Evolutionary conservation across 1,140 invertebrate species (phyloP).

Genomic region (Drosophila nannoptera): DNA sequence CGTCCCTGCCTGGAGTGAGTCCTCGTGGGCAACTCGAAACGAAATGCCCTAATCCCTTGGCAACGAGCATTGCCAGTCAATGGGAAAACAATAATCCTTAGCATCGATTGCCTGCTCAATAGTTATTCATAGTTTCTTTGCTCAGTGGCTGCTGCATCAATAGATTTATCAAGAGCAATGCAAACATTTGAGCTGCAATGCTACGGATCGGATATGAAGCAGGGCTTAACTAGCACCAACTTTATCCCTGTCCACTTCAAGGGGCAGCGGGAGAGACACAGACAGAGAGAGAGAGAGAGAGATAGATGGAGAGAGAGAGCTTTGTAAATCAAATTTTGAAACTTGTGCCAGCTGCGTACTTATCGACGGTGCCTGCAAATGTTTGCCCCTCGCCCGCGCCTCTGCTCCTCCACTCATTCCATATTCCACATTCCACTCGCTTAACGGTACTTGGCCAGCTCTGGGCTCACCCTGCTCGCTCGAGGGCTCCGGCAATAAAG

Average conservation of each 20-base stretch:
- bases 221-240: constrained; percentile 12
- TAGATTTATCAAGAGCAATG: constrained; percentile 50
- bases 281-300: neutral
- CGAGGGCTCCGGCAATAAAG: constrained; percentile 62
- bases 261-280: neutral
- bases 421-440: neutral
- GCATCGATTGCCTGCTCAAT: constrained; percentile 1
- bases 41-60: too few species aligned
- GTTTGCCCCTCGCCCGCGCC: neutral
- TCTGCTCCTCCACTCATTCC: neutral
- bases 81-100: constrained; percentile 3
- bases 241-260: constrained; percentile 30
- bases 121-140: constrained; percentile 27
- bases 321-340: constrained; percentile 75
- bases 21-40: too few species aligned
- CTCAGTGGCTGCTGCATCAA: constrained; percentile 27
- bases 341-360: constrained; percentile 60
- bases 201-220: constrained; percentile 50
- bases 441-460: neutral
- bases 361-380: constrained; percentile 49
- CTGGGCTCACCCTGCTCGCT: neutral
- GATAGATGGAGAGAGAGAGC: constrained; percentile 10
- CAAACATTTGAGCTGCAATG: constrained; percentile 67
- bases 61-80: neutral
- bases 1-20: too few species aligned